Conservation (phyloP, 2,113 vertebrate species). For the Nycticebus coucang region DNA sequence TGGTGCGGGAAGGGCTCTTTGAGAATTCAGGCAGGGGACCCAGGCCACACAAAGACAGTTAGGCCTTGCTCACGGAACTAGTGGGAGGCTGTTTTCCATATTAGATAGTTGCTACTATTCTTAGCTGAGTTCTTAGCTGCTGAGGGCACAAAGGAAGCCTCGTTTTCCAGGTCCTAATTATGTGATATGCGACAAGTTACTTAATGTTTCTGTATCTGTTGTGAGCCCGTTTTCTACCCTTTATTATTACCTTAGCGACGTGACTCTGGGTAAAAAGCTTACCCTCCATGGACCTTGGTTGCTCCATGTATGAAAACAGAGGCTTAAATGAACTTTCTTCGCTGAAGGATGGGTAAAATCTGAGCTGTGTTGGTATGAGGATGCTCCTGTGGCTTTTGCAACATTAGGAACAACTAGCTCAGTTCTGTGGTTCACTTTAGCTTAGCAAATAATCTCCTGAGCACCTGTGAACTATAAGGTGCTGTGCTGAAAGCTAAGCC, state of each 20-base stretch:
- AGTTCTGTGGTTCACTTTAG: background rate
- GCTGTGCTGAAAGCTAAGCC: background rate
- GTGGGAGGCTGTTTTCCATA: background rate
- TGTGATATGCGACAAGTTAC: background rate
- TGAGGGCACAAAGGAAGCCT: background rate
- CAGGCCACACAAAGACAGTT: background rate
- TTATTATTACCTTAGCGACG: accelerated
- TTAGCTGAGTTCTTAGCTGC: background rate
- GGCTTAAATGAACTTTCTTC: background rate
- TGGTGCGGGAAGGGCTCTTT: background rate
- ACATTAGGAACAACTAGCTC: background rate
- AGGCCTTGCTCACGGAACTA: background rate
- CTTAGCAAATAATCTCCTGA: background rate
- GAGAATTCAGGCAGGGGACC: background rate
- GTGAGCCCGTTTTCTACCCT: background rate
- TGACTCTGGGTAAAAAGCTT: background rate
- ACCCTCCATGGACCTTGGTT: background rate
- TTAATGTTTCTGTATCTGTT: background rate
- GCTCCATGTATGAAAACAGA: background rate
- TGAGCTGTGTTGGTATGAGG: background rate
- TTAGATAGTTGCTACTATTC: background rate
- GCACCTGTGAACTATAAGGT: background rate
- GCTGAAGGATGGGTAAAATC: background rate
- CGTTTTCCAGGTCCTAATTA: background rate
- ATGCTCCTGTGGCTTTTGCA: background rate